These are phyloP conservation scores for Hucho hucho DNA, from an alignment of 2,113 vertebrate species.

Conservation along the genomic window DNA sequence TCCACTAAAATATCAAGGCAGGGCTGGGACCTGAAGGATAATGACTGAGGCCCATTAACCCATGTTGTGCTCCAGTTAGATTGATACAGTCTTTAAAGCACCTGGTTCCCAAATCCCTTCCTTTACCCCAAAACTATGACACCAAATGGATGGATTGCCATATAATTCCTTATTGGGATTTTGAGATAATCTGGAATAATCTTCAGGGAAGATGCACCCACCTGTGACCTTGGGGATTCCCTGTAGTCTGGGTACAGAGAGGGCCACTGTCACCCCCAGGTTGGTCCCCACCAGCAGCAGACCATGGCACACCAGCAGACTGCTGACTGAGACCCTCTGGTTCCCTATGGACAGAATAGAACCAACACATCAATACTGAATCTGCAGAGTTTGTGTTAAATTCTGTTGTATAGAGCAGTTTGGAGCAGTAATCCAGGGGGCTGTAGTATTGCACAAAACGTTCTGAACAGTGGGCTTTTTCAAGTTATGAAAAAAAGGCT, in stretches of 20 bases:
- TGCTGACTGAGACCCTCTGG: slow-evolving; percentile 91
- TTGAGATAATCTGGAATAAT: not conserved
- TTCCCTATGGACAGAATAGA: slow-evolving; percentile 74
- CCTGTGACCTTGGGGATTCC: slow-evolving; percentile 98
- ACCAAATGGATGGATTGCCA: not conserved
- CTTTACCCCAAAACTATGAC: no score
- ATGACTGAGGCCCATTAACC: not conserved
- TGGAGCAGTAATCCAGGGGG: not conserved
- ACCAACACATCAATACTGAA: not conserved
- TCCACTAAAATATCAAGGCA: not conserved
- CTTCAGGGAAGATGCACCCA: slow-evolving; percentile 61
- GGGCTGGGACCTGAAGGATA: not conserved
- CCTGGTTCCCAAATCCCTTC: no score
- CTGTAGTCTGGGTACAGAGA: slow-evolving; percentile 92
- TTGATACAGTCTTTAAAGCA: not conserved
- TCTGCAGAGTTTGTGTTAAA: not conserved
- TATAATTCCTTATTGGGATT: no score
- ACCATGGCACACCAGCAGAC: slow-evolving; percentile 89
- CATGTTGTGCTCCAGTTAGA: not conserved
- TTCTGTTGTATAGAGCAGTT: not conserved
- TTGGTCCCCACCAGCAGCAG: slow-evolving; percentile 92
- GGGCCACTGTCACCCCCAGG: slow-evolving; percentile 87
- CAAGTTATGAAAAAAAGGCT: slow-evolving; percentile 1
- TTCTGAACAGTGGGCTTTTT: not conserved
- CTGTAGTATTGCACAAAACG: not conserved